Percentiles rank a stretch among this genome's conserved stretches.
These are phyloP conservation scores for Drosophila nigrodunni DNA, from an alignment of 1,140 invertebrate species.

Conservation along the genomic window DNA sequence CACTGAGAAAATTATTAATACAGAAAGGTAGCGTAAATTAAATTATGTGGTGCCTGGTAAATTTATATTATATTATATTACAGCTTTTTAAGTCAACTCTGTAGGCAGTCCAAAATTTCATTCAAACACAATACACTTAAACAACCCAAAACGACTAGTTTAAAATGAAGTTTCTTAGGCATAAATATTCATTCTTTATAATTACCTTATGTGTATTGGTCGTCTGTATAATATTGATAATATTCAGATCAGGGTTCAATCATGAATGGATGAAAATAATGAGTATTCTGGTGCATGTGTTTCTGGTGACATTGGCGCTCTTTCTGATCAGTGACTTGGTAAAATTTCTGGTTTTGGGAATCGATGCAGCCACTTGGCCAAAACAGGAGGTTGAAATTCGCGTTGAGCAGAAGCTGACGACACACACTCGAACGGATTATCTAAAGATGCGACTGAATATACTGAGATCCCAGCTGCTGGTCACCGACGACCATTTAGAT, in stretches of 20 bases:
- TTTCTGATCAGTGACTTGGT: constrained; percentile 49
- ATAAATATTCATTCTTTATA: neutral
- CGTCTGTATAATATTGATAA: neutral
- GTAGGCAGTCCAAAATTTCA: too few relatives aligned
- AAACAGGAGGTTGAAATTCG: neutral
- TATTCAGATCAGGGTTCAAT: constrained; percentile 37
- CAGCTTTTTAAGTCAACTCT: too few relatives aligned
- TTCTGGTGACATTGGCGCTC: constrained; percentile 11
- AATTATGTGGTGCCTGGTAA: too few relatives aligned
- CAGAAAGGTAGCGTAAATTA: too few relatives aligned
- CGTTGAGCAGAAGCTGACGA: constrained; percentile 1
- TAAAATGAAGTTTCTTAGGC: neutral
- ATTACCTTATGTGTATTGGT: constrained; percentile 19
- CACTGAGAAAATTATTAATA: too few relatives aligned
- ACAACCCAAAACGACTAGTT: neutral
- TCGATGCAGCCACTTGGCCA: constrained; percentile 50
- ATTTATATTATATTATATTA: too few relatives aligned
- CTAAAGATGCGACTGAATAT: constrained; percentile 39
- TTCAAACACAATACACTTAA: neutral
- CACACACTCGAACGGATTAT: constrained; percentile 29
- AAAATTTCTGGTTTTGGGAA: constrained; percentile 31
- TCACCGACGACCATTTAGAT: constrained; percentile 53
- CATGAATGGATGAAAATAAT: constrained; percentile 47
- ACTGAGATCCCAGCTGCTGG: constrained; percentile 40
- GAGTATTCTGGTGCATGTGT: constrained; percentile 18